These are phyloP conservation scores for Drosophila lacertosa DNA, from an alignment of 1,140 invertebrate genomes.

Conservation along the genomic window DNA sequence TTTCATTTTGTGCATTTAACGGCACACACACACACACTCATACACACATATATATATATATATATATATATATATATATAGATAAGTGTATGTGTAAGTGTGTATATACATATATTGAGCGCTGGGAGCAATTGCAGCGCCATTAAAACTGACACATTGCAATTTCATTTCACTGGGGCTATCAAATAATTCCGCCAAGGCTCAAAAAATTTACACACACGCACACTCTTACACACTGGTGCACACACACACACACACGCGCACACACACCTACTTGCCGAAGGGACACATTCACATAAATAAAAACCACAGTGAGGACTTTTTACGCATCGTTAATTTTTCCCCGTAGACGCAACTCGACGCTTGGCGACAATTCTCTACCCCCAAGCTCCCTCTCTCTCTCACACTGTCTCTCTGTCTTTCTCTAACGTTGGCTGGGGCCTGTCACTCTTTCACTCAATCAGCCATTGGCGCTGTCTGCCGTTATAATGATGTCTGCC, in stretches of 20 bases:
- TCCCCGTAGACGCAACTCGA: constrained; percentile 61
- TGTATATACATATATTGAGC: constrained; percentile 54
- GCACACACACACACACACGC: neutral
- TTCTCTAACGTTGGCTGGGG: constrained; percentile 25
- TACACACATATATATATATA: neutral
- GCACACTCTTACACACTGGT: constrained; percentile 11
- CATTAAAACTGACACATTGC: constrained; percentile 81
- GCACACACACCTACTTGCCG: constrained; percentile 16
- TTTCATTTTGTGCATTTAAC: constrained; percentile 49
- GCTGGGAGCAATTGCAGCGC: constrained; percentile 72
- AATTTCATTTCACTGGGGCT: constrained; percentile 63
- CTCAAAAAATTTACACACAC: constrained; percentile 39
- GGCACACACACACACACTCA: constrained; percentile 10
- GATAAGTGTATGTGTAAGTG: constrained; percentile 1
- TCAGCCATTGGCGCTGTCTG: constrained; percentile 63
- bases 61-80: constrained; percentile 30
- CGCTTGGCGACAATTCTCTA: constrained; percentile 36
- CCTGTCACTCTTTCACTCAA: constrained; percentile 54
- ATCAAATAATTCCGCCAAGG: constrained; percentile 51
- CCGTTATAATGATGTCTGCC: constrained; percentile 75
- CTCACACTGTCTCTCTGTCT: constrained; percentile 12
- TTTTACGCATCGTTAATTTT: constrained; percentile 82
- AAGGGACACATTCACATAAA: constrained; percentile 23
- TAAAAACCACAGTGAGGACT: constrained; percentile 65
- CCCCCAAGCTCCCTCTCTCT: neutral